A percentile compares a stretch with the other conserved stretches of the same genome.
Conservation (phyloP, 2,113 vertebrate genomes). For the Spheniscus mendiculus region DNA sequence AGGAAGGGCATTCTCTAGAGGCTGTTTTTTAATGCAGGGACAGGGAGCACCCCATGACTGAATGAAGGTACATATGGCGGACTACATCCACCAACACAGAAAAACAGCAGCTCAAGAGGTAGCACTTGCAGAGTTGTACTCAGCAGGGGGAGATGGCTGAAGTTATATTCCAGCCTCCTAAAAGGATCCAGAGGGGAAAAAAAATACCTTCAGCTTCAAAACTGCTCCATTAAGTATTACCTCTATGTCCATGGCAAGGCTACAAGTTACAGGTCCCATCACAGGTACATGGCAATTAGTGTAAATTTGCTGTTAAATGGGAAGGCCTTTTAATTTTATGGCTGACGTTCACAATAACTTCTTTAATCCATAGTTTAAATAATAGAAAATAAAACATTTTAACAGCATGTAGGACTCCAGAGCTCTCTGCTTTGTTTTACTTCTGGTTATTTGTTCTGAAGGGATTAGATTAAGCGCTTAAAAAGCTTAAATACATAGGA, state of each 20-base stretch:
- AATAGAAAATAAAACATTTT: constrained; percentile 67
- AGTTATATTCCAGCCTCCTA: not conserved
- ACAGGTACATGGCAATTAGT: not conserved
- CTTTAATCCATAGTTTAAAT: constrained; percentile 69
- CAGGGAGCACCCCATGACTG: not conserved
- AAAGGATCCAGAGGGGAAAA: not conserved
- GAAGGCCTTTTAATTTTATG: constrained; percentile 57
- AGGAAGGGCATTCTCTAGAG: not conserved
- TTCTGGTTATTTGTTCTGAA: constrained; percentile 37
- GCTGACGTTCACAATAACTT: constrained; percentile 42
- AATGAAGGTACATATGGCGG: not conserved
- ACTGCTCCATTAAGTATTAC: not conserved
- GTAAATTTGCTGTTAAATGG: constrained; percentile 40
- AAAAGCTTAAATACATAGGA: constrained; percentile 25
- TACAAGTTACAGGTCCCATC: not conserved
- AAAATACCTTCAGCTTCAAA: not conserved
- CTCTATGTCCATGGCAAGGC: not conserved
- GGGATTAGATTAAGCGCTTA: constrained; percentile 53
- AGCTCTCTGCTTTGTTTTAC: constrained; percentile 53
- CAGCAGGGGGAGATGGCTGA: not conserved
- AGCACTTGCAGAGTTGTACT: not conserved
- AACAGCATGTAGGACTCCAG: constrained; percentile 33
- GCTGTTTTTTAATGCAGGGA: not conserved
- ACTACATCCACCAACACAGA: not conserved
- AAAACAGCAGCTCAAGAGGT: not conserved